Base-by-base conservation (phyloP, 1,140 invertebrate genomes). In the Drosophila gunungcola region DNA sequence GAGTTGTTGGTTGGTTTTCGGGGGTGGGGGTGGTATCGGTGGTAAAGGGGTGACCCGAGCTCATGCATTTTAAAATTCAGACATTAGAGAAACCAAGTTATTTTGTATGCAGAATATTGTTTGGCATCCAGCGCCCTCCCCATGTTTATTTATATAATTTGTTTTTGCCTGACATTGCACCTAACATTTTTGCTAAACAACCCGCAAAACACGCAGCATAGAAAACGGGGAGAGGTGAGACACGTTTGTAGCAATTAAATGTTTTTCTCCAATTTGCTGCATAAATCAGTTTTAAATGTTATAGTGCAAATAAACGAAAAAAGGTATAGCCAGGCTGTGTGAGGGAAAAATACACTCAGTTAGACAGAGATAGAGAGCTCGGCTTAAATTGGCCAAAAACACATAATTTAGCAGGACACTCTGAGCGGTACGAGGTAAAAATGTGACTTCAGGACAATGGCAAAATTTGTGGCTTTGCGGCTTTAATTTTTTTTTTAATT, bases 51-150 rank as follows among this genome's bases (percentile, higher is more conserved):
- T 41, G 13, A 63, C 29, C 54, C 41, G 36, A 52, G 58, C 79
- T 89, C 83, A 88, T 88, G 79, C 84, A 89, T 88, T 88, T 89
- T 89, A 88, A 88, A 88, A 83, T 89, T 61, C 76, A 69, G 52
- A 84, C 83, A 88, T 88, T 88, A 88, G 79, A 88, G 84, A 52
- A 76, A 77, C 75, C 80, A 56, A 73, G 70, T 77, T 89, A 83
- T 80, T 89, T 68, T 86, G 76, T 80, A 85, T 85, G 78, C 83
- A 73, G 75, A 88, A 85, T 85, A 83, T 83, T 88, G 88, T 89
- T 88, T 67, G 75, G 76, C 67, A 48, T 57, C 45, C 39, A 1
- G 25, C 42, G 6, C 12, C 9, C 29, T 10, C 4, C 25, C 34
- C 21, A 27, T 7, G 13, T 46, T 25, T 4, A 29, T 29, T 32